phyloP scores from a whole-genome alignment of 1,140 invertebrate genomes.

The Goniozus legneri region DNA sequence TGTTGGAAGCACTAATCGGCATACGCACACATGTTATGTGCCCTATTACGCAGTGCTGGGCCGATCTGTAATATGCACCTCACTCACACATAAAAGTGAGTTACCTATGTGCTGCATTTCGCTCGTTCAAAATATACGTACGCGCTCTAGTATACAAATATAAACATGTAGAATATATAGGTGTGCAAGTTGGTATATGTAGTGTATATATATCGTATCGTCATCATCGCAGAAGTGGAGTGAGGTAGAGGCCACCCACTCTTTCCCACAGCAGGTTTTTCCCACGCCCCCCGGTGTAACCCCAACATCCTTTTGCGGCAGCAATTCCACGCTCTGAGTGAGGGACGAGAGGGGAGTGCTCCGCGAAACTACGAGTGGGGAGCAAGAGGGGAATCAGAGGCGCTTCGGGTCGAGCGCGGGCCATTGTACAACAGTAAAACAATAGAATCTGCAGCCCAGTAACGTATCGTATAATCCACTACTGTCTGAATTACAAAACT shows the following conservation, averaged over 20 bases:
- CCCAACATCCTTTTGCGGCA: slow-evolving; percentile 65
- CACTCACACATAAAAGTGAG: neutral
- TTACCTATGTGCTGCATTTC: slow-evolving; percentile 3
- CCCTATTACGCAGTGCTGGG: slow-evolving; percentile 18
- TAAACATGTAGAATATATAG: too few relatives aligned
- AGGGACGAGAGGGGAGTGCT: slow-evolving; percentile 16
- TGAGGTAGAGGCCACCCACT: slow-evolving; percentile 66
- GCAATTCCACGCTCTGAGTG: slow-evolving; percentile 46
- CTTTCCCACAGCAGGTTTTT: slow-evolving; percentile 76
- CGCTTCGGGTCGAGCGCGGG: slow-evolving; percentile 41
- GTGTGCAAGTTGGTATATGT: slow-evolving; percentile 9
- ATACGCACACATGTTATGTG: too few relatives aligned
- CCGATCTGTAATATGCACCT: neutral
- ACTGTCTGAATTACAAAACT: too few relatives aligned
- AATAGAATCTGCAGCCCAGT: slow-evolving; percentile 43
- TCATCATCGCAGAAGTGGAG: slow-evolving; percentile 40
- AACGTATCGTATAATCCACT: slow-evolving; percentile 16
- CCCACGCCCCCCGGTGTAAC: slow-evolving; percentile 72
- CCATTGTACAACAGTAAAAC: slow-evolving; percentile 48
- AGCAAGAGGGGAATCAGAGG: slow-evolving; percentile 33
- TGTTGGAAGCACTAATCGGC: too few relatives aligned
- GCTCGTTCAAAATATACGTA: neutral
- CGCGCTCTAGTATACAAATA: slow-evolving; percentile 3
- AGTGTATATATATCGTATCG: slow-evolving; percentile 29
- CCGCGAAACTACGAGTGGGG: slow-evolving; percentile 21